These are phyloP conservation scores for Sympetrum striolatum DNA, from an alignment of 2,888 invertebrate genomes.

Conservation along the genomic window DNA sequence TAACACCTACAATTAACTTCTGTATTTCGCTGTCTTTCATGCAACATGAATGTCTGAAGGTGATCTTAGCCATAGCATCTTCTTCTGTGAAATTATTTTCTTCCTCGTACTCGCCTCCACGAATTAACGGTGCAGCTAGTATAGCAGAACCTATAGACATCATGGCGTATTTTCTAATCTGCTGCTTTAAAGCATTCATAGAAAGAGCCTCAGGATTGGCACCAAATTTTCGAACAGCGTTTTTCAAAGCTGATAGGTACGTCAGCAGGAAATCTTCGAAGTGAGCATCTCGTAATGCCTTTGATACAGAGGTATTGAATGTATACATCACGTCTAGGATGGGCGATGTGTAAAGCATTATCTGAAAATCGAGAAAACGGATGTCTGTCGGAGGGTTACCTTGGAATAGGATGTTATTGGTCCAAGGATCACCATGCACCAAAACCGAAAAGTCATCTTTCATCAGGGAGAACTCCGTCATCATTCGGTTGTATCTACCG, in stretches of 20 bases:
- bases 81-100: background rate
- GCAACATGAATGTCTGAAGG: background rate
- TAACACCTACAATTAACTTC: background rate
- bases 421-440: background rate
- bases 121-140: background rate
- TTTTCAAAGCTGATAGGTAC: background rate
- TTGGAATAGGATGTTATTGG: background rate
- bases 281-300: background rate
- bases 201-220: background rate
- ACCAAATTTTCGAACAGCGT: background rate
- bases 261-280: background rate
- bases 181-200: background rate
- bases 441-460: background rate
- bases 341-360: background rate
- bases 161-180: background rate
- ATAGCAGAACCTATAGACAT: background rate
- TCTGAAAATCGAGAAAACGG: background rate
- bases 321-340: background rate
- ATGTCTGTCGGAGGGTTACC: background rate
- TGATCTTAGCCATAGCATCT: background rate
- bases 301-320: background rate
- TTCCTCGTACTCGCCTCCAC: background rate
- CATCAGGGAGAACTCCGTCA: background rate
- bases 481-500: background rate
- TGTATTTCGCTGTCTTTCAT: background rate